A percentile compares a stretch with the other conserved stretches of the same genome.
Evolutionary conservation across 2,888 invertebrate species (phyloP).

Genomic region (Cerastoderma edule): DNA sequence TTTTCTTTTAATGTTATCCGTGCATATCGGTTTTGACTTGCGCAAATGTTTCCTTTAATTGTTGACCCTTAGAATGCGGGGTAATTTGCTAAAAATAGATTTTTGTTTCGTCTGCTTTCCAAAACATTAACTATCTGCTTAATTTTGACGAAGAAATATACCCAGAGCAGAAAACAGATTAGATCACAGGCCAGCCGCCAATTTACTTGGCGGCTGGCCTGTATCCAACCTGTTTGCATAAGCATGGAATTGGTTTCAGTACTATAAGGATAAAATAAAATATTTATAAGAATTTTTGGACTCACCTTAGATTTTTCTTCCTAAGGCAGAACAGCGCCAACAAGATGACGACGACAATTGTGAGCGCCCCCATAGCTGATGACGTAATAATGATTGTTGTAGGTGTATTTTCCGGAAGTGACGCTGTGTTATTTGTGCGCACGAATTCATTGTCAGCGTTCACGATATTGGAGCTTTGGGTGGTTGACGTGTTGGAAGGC

Average conservation of each 20-base stretch:
- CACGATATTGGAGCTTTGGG: background rate
- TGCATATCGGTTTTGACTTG: no score
- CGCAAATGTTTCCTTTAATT: no score
- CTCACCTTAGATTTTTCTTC: conserved; percentile 3
- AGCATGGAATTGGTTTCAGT: background rate
- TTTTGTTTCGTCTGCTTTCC: no score
- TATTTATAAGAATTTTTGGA: background rate
- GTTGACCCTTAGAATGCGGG: no score
- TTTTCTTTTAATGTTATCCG: no score
- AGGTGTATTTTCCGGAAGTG: conserved; percentile 9
- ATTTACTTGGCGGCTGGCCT: no score
- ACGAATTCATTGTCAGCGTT: background rate
- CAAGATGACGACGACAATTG: background rate
- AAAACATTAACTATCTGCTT: background rate
- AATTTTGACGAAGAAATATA: background rate
- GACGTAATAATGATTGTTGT: conserved; percentile 18
- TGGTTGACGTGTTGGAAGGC: background rate
- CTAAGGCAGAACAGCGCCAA: background rate
- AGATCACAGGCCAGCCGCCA: background rate
- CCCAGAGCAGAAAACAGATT: background rate
- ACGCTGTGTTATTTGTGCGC: background rate
- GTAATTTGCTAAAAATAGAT: no score
- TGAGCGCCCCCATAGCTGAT: background rate
- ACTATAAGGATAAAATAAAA: background rate
- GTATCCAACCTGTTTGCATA: no score